Conservation (phyloP, 2,113 vertebrate species). For the Ciconia boyciana region DNA sequence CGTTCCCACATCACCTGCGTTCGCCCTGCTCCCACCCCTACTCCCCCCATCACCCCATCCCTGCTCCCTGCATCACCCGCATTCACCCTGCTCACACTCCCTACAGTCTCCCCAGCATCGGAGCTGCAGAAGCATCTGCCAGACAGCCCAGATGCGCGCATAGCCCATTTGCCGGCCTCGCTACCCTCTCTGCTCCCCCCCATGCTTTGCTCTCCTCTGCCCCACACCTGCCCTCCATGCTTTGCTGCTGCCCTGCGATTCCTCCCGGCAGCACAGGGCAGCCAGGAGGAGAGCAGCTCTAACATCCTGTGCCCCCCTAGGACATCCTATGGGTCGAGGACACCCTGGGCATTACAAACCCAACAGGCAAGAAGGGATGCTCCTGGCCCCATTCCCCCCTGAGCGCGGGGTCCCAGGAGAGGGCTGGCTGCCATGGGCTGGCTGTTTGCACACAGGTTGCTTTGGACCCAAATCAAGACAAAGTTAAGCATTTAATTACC, state of each 20-base stretch:
- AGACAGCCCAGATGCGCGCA: fast-evolving
- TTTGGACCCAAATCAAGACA: slow-evolving; percentile 59
- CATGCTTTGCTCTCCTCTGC: not conserved
- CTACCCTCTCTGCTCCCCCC: not conserved
- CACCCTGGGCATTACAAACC: not conserved
- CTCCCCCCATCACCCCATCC: not conserved
- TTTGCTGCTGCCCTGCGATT: not conserved
- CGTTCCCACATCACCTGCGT: fast-evolving
- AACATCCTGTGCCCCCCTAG: not conserved
- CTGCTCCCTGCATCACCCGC: not conserved
- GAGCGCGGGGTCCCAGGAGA: not conserved
- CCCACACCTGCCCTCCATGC: not conserved
- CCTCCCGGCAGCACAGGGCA: not conserved
- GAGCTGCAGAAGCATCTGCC: not conserved
- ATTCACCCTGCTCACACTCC: fast-evolving
- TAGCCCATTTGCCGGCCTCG: not conserved
- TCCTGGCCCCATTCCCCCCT: not conserved
- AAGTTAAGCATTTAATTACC: slow-evolving; percentile 74
- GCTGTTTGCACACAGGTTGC: not conserved
- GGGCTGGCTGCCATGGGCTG: not conserved
- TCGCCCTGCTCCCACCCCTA: not conserved
- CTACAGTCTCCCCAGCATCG: not conserved
- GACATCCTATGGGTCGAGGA: not conserved
- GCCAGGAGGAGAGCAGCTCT: not conserved
- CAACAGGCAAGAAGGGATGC: not conserved